Conservation (phyloP, 2,113 vertebrate genomes). For the Porphyrio hochstetteri region DNA sequence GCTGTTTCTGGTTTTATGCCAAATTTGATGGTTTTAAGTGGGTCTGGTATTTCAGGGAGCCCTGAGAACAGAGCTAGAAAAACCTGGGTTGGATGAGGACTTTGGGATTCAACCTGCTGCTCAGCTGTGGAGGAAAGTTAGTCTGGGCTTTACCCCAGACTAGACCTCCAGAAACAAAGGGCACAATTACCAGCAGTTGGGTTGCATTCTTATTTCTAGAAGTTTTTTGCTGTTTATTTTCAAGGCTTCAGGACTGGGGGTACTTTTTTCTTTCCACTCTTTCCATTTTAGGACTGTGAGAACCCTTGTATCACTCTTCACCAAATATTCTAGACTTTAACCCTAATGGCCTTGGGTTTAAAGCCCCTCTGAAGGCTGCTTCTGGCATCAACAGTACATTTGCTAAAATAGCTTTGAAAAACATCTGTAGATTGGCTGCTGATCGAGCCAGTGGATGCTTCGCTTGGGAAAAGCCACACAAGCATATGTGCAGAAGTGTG, state of each 20-base stretch:
- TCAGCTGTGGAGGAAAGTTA: background rate
- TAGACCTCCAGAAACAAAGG: background rate
- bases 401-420: background rate
- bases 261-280: background rate
- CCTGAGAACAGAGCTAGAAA: background rate
- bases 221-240: background rate
- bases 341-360: background rate
- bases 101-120: background rate
- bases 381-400: background rate
- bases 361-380: background rate
- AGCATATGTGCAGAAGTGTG: accelerated
- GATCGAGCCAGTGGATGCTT: background rate
- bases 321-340: background rate
- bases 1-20: background rate
- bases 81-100: accelerated
- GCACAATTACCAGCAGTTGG: background rate
- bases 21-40: background rate
- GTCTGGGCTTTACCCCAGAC: background rate
- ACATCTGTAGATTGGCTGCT: background rate
- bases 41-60: background rate
- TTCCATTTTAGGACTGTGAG: background rate
- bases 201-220: background rate
- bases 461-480: background rate
- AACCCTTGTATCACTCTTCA: too few species aligned
- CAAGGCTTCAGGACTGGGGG: background rate